phyloP scores from a whole-genome alignment of 1,140 invertebrate species.

The Listronotus oregonensis region DNA sequence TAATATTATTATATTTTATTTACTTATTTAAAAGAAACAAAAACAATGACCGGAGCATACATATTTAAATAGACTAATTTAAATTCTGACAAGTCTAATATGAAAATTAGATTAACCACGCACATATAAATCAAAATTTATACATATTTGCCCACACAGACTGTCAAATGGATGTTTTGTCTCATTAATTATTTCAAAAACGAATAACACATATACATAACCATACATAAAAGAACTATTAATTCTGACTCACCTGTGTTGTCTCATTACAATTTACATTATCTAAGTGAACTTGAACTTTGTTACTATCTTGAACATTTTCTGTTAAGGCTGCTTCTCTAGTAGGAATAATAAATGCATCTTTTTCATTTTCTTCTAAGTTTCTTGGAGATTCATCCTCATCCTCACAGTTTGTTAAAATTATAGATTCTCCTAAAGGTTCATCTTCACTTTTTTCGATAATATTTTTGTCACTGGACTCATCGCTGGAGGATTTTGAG shows the following conservation, averaged over 20 bases:
- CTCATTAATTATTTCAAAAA: background rate
- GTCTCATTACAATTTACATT: slow-evolving; percentile 11
- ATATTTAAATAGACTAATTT: no score
- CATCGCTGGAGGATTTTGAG: slow-evolving; percentile 43
- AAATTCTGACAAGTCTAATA: no score
- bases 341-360: slow-evolving; percentile 4
- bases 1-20: no score
- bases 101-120: no score
- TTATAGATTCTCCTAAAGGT: slow-evolving; percentile 28
- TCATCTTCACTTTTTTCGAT: slow-evolving; percentile 41
- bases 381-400: slow-evolving; percentile 25
- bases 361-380: slow-evolving; percentile 35
- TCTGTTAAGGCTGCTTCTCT: background rate
- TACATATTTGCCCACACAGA: no score
- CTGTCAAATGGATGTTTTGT: no score
- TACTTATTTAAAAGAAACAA: no score
- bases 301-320: slow-evolving; percentile 17
- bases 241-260: slow-evolving; percentile 24
- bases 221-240: background rate
- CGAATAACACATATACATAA: background rate
- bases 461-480: slow-evolving; percentile 41
- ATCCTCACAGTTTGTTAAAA: slow-evolving; percentile 18
- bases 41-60: no score
- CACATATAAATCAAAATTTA: no score
- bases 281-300: slow-evolving; percentile 16